These are phyloP conservation scores for Periphyllus acericola DNA, from an alignment of 2,888 invertebrate genomes.

Conservation along the genomic window DNA sequence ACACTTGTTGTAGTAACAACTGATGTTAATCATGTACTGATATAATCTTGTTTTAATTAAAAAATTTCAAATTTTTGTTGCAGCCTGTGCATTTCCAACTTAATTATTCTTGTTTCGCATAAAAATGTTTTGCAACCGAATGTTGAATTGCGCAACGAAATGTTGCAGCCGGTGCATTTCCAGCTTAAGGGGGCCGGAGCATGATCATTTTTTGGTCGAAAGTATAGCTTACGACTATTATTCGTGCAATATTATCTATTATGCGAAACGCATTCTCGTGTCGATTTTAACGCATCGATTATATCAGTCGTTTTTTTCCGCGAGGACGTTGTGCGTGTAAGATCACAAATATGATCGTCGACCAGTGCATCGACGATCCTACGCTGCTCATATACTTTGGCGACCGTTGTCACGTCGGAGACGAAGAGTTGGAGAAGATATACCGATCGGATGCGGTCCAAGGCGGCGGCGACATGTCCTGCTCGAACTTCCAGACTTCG, in stretches of 20 bases:
- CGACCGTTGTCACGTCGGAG: not conserved
- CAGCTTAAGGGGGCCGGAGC: too few species aligned
- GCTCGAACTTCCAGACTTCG: not conserved
- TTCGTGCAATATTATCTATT: too few species aligned
- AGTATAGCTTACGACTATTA: too few species aligned
- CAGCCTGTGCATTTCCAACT: not conserved
- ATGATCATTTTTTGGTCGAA: too few species aligned
- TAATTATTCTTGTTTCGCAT: not conserved
- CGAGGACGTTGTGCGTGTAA: too few species aligned
- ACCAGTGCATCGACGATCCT: not conserved
- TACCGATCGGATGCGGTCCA: not conserved
- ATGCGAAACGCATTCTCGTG: too few species aligned
- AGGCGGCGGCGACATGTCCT: not conserved
- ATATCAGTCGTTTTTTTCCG: too few species aligned
- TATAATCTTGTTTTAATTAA: constrained; percentile 1
- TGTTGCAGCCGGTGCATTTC: not conserved
- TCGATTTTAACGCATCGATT: too few species aligned
- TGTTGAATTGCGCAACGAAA: not conserved
- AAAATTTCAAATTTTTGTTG: not conserved
- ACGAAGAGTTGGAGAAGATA: too few species aligned
- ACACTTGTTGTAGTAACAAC: constrained; percentile 2
- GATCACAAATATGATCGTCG: too few species aligned
- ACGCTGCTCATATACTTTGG: not conserved
- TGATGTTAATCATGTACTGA: constrained; percentile 8
- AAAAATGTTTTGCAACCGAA: not conserved